phyloP scores from a whole-genome alignment of 2,797 vertebrate species.

The Rhinatrema bivittatum region DNA sequence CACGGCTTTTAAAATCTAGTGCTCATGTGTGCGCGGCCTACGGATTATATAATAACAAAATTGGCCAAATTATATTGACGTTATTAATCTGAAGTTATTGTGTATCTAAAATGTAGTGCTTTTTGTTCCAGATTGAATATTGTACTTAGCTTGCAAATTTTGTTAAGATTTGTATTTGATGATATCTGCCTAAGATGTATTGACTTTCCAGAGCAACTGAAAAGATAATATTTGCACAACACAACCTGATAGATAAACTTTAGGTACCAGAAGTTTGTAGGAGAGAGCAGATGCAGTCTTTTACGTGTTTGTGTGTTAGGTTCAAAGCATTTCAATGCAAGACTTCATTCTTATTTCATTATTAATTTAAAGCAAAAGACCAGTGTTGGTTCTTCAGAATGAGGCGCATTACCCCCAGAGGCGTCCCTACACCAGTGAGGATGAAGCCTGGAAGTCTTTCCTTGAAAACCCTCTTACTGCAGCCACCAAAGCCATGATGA shows the following conservation, averaged over 20 bases:
- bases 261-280: not conserved
- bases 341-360: not conserved
- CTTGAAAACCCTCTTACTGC: conserved; percentile 96
- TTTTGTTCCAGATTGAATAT: no score
- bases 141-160: no score
- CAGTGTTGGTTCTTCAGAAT: conserved; percentile 93
- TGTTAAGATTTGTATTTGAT: no score
- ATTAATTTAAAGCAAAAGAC: conserved; percentile 77
- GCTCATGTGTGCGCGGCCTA: no score
- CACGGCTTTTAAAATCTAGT: no score
- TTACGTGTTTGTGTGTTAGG: not conserved
- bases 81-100: no score
- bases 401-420: conserved; percentile 82
- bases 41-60: no score
- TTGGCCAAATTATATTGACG: no score
- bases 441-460: conserved; percentile 97
- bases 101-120: no score
- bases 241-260: conserved; percentile 10
- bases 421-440: conserved; percentile 87
- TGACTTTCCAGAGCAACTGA: conserved; percentile 18
- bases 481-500: conserved; percentile 98
- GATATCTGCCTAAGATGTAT: no score
- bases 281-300: not conserved
- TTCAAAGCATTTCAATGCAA: no score
- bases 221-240: conserved; percentile 8